These are phyloP conservation scores for Noctua pronuba DNA, from an alignment of 2,888 invertebrate genomes.

Conservation along the genomic window DNA sequence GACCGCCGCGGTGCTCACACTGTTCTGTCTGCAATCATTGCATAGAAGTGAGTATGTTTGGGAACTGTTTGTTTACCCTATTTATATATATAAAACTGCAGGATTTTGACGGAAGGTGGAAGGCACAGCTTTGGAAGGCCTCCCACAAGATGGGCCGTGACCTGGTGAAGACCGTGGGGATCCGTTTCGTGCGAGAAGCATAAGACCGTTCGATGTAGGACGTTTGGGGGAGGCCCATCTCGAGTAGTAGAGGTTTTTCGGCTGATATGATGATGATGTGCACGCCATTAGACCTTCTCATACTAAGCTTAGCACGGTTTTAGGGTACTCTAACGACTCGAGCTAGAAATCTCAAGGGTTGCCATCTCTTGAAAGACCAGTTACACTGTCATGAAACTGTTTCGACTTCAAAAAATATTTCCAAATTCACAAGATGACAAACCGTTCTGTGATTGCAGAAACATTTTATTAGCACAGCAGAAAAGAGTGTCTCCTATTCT, in stretches of 20 bases:
- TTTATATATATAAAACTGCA: neutral
- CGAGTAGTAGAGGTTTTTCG: neutral
- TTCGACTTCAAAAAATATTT: neutral
- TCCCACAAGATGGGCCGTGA: neutral
- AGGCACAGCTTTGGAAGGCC: neutral
- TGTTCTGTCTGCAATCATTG: constrained; percentile 99
- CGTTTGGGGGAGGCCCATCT: neutral
- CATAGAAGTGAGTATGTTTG: constrained; percentile 93
- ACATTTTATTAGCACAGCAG: neutral
- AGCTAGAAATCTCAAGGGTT: neutral
- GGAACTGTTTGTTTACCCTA: neutral
- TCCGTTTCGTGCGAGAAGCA: neutral
- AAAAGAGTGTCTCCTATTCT: neutral
- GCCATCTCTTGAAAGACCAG: neutral
- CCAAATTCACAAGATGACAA: neutral
- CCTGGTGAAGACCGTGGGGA: neutral
- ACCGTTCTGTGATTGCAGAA: neutral
- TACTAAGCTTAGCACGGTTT: neutral
- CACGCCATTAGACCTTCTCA: neutral
- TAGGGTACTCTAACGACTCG: neutral
- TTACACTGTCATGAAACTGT: neutral
- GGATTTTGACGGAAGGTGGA: neutral
- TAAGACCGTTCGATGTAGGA: neutral
- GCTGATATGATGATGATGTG: neutral
- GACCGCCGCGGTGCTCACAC: constrained; percentile 99